phyloP scores from a whole-genome alignment of 2,113 vertebrate genomes.

The Haliaeetus leucogaster region DNA sequence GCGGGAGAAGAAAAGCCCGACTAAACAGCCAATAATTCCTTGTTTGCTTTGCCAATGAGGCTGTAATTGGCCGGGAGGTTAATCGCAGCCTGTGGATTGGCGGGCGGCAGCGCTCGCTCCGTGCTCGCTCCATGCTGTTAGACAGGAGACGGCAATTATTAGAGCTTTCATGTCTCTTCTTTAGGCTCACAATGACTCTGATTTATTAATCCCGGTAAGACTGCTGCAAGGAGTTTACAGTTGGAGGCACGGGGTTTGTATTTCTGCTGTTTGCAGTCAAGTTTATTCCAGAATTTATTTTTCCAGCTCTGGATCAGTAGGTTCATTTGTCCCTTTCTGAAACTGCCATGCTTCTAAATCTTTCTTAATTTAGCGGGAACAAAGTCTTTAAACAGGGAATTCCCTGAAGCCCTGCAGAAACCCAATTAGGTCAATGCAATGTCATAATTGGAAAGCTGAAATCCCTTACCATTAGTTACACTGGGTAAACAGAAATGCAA shows the following conservation, averaged over 20 bases:
- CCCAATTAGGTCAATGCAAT: constrained; percentile 1
- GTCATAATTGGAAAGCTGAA: constrained; percentile 27
- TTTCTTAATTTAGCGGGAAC: constrained; percentile 18
- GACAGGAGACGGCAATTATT: constrained; percentile 62
- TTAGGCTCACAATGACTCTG: constrained; percentile 19
- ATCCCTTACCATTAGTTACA: constrained; percentile 14
- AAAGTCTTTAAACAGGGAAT: constrained; percentile 14
- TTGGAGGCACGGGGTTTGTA: constrained; percentile 12
- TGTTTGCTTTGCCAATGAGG: constrained; percentile 92
- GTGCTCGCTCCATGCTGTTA: constrained; percentile 66
- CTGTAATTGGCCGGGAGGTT: constrained; percentile 88
- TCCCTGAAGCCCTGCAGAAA: constrained; percentile 9
- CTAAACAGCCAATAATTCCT: constrained; percentile 90
- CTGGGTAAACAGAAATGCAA: constrained; percentile 18
- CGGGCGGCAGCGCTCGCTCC: constrained; percentile 68
- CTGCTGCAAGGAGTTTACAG: constrained; percentile 49
- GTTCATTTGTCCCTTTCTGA: constrained; percentile 51
- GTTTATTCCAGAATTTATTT: constrained; percentile 41
- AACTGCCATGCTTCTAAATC: constrained; percentile 38
- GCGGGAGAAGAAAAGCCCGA: constrained; percentile 74
- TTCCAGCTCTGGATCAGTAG: constrained; percentile 46
- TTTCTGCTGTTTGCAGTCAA: constrained; percentile 22
- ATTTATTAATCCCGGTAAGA: constrained; percentile 66
- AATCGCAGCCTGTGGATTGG: constrained; percentile 80
- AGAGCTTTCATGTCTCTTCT: constrained; percentile 43